Conservation (phyloP, 1,140 invertebrate species). For the Glossosoma conforme region DNA sequence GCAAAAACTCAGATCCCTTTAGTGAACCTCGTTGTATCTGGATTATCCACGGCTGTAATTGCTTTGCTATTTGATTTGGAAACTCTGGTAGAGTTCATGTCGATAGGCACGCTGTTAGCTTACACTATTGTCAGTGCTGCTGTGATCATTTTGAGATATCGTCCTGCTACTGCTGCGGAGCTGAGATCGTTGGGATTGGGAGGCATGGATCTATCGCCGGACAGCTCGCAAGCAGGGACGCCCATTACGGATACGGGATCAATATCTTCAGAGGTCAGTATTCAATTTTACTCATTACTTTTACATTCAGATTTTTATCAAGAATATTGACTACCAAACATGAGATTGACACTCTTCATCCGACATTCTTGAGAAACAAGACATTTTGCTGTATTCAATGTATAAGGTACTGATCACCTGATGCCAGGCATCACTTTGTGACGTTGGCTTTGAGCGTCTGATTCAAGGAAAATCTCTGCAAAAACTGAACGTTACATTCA, state of each 20-base stretch:
- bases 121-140: slow-evolving; percentile 88
- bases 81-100: slow-evolving; percentile 91
- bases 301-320: too few species aligned
- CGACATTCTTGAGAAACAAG: too few species aligned
- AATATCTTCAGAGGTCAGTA: slow-evolving; percentile 45
- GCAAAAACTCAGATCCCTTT: slow-evolving; percentile 78
- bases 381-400: too few species aligned
- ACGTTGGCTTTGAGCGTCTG: too few species aligned
- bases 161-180: slow-evolving; percentile 52
- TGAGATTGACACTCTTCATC: too few species aligned
- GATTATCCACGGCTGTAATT: slow-evolving; percentile 69
- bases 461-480: too few species aligned
- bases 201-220: slow-evolving; percentile 45
- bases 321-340: too few species aligned
- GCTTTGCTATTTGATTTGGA: slow-evolving; percentile 84
- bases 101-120: slow-evolving; percentile 84
- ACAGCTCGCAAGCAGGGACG: slow-evolving; percentile 47
- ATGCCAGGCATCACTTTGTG: too few species aligned
- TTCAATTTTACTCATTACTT: too few species aligned
- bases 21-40: slow-evolving; percentile 73
- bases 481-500: too few species aligned
- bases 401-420: too few species aligned
- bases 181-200: slow-evolving; percentile 42
- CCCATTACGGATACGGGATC: slow-evolving; percentile 47
- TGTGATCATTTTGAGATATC: slow-evolving; percentile 80